A percentile compares a stretch with the other conserved stretches of the same genome.
Evolutionary conservation across 2,797 vertebrate genomes (phyloP).

Genomic region (Champsocephalus gunnari): DNA sequence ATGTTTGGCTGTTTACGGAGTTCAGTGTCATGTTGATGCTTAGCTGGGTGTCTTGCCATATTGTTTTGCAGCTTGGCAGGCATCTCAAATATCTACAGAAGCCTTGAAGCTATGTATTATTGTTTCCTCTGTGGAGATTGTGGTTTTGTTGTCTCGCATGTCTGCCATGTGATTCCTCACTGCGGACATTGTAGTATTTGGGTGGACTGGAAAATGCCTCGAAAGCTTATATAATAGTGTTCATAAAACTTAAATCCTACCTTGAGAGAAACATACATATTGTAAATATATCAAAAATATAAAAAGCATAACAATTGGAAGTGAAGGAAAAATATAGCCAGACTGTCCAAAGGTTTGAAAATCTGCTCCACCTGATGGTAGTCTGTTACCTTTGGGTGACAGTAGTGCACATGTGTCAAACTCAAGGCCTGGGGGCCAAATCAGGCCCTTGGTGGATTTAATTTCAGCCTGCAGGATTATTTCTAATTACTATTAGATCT

Average conservation of each 20-base stretch:
- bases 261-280: not conserved
- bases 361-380: no score
- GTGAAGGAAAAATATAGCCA: no score
- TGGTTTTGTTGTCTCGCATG: not conserved
- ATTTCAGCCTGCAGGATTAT: no score
- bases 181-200: constrained; percentile 4
- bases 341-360: no score
- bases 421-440: no score
- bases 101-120: constrained; percentile 41
- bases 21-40: constrained; percentile 44
- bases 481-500: no score
- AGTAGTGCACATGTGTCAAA: no score
- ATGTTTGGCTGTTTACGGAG: constrained; percentile 41
- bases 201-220: constrained; percentile 3
- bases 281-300: no score
- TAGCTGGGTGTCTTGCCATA: constrained; percentile 21
- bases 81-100: constrained; percentile 37
- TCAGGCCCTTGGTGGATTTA: no score
- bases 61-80: constrained; percentile 51
- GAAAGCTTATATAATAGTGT: not conserved
- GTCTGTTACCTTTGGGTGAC: no score
- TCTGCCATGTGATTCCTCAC: constrained; percentile 5
- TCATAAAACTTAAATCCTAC: not conserved
- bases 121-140: constrained; percentile 35
- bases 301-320: no score